Conservation (phyloP, 2,888 invertebrate species). For the Pseudoips prasinana region DNA sequence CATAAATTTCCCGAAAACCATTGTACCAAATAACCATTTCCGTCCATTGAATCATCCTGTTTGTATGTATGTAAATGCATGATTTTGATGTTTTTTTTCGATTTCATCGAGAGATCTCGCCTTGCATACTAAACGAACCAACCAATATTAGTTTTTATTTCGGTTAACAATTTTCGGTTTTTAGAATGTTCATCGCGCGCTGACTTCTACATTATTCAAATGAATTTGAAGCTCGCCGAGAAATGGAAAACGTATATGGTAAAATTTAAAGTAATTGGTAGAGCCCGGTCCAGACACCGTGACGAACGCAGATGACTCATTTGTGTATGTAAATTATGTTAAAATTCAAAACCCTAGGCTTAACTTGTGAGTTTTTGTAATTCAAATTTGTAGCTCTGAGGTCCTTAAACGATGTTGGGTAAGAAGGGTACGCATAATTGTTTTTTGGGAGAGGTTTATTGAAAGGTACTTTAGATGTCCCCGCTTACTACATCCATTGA, state of each 20-base stretch:
- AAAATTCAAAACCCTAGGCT: constrained; percentile 48
- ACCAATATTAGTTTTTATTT: constrained; percentile 25
- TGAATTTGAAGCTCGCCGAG: constrained; percentile 2
- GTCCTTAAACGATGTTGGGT: constrained; percentile 35
- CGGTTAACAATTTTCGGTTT: constrained; percentile 16
- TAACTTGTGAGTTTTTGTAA: constrained; percentile 44
- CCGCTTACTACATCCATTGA: no score
- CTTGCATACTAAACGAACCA: constrained; percentile 43
- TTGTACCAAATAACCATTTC: constrained; percentile 65
- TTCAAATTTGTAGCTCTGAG: constrained; percentile 46
- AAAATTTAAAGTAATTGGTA: constrained; percentile 18
- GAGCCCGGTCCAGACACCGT: constrained; percentile 33
- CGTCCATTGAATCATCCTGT: constrained; percentile 66
- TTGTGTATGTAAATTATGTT: constrained; percentile 58
- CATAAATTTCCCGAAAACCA: constrained; percentile 55
- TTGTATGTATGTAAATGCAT: constrained; percentile 40
- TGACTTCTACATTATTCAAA: constrained; percentile 8
- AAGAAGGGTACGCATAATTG: constrained; percentile 45
- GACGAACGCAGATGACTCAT: constrained; percentile 57
- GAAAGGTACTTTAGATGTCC: constrained; percentile 17
- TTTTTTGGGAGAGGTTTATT: constrained; percentile 24
- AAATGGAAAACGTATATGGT: constrained; percentile 9
- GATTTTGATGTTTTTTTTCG: constrained; percentile 44
- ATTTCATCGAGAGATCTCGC: constrained; percentile 48
- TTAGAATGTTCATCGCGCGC: constrained; percentile 22